Conservation (phyloP, 2,113 vertebrate species). For the Columba livia region DNA sequence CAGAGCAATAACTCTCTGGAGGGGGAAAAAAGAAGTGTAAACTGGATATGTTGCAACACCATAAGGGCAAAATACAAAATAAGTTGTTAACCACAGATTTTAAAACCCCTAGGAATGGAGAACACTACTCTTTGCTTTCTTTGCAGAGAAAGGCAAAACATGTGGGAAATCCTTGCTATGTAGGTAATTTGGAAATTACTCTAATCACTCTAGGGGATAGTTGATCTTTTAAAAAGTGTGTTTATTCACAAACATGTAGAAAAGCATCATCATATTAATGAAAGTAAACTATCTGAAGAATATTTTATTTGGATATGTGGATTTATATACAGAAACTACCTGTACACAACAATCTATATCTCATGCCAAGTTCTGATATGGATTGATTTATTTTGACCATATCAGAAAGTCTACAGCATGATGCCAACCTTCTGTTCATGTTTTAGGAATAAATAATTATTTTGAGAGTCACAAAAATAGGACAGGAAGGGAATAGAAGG, state of each 20-base stretch:
- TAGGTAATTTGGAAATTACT: neutral
- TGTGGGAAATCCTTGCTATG: neutral
- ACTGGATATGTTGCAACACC: neutral
- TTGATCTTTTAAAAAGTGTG: neutral
- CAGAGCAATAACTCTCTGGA: neutral
- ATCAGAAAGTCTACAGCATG: neutral
- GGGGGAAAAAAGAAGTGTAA: neutral
- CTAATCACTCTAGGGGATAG: neutral
- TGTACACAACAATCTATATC: neutral
- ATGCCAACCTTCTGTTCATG: neutral
- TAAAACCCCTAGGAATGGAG: neutral
- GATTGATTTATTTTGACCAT: neutral
- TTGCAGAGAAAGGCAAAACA: neutral
- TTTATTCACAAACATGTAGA: neutral
- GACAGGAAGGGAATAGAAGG: neutral
- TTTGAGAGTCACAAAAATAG: neutral
- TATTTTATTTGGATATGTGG: neutral
- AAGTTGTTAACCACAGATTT: neutral
- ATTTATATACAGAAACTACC: neutral
- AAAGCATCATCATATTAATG: neutral
- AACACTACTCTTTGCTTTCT: neutral
- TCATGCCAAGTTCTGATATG: neutral
- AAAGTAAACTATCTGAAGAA: neutral
- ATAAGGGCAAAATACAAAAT: slow-evolving; percentile 2
- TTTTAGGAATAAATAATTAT: neutral